These are phyloP conservation scores for Lepidothrix coronata DNA, from an alignment of 2,113 vertebrate species.

Conservation along the genomic window DNA sequence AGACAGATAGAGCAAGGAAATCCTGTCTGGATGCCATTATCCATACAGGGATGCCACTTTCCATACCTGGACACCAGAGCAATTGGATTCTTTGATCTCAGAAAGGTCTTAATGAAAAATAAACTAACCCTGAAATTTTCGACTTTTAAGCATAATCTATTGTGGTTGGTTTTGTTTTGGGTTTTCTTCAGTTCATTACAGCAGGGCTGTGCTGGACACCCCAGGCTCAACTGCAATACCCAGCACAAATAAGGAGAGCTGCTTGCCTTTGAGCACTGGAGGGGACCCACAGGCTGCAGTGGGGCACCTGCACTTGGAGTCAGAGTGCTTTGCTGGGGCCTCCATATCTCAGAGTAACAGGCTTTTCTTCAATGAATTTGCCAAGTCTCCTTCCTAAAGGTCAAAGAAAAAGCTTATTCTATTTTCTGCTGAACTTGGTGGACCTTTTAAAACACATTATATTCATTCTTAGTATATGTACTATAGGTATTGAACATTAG, in stretches of 20 bases:
- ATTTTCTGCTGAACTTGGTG: constrained; percentile 19
- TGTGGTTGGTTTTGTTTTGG: neutral
- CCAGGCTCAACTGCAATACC: neutral
- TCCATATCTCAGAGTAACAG: neutral
- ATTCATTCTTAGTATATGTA: constrained; percentile 25
- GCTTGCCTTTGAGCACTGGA: neutral
- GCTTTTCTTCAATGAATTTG: constrained; percentile 49
- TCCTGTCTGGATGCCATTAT: neutral
- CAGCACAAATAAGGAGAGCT: neutral
- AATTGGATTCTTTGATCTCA: neutral
- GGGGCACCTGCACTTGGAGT: neutral
- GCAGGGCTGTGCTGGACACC: neutral
- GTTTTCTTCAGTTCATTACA: neutral
- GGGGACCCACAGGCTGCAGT: neutral
- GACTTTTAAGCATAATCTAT: neutral
- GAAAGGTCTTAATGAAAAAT: neutral
- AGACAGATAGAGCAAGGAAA: neutral
- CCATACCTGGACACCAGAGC: neutral
- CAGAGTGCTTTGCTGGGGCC: neutral
- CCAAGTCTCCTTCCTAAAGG: constrained; percentile 49
- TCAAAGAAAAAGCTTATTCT: constrained; percentile 55
- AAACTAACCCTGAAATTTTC: neutral
- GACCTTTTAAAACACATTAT: constrained; percentile 40
- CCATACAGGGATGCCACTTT: neutral
- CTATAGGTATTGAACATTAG: neutral